phyloP scores from a whole-genome alignment of 1,140 invertebrate species.

The Archegozetes longisetosus region DNA sequence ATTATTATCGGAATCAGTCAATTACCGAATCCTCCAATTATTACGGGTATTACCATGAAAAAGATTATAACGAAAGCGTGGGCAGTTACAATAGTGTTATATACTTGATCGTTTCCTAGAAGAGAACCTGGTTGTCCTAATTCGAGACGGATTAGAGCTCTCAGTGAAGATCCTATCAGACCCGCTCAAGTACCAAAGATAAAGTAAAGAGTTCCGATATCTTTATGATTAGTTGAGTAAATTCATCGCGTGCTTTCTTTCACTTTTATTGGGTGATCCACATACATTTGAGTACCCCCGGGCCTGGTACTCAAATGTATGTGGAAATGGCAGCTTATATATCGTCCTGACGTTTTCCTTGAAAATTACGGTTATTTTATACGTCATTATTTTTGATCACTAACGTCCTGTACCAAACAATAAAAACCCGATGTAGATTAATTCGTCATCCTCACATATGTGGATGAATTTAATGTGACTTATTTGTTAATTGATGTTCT shows the following conservation, averaged over 20 bases:
- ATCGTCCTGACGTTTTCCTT: too few species aligned
- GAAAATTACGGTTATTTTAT: too few species aligned
- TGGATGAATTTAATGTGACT: too few species aligned
- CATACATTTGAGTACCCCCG: too few species aligned
- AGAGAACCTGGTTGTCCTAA: conserved; percentile 39
- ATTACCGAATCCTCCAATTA: conserved; percentile 62
- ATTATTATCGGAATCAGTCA: conserved; percentile 54
- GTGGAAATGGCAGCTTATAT: too few species aligned
- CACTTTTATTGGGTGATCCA: too few species aligned
- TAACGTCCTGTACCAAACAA: too few species aligned
- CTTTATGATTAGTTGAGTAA: conserved; percentile 54
- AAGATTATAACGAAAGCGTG: conserved; percentile 64
- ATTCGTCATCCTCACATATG: too few species aligned
- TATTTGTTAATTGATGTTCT: too few species aligned
- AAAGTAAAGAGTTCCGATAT: conserved; percentile 57
- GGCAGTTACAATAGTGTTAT: conserved; percentile 50
- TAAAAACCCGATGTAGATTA: too few species aligned
- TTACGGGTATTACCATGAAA: conserved; percentile 56
- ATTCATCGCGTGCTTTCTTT: conserved; percentile 31
- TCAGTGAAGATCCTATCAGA: conserved; percentile 44
- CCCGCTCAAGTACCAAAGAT: conserved; percentile 47
- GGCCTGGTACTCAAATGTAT: too few species aligned
- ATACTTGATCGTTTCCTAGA: conserved; percentile 48
- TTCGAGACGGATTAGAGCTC: conserved; percentile 48
- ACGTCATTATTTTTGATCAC: too few species aligned